Evolutionary conservation across 2,888 invertebrate genomes (phyloP).

Genomic region (Drosophila picticornis): DNA sequence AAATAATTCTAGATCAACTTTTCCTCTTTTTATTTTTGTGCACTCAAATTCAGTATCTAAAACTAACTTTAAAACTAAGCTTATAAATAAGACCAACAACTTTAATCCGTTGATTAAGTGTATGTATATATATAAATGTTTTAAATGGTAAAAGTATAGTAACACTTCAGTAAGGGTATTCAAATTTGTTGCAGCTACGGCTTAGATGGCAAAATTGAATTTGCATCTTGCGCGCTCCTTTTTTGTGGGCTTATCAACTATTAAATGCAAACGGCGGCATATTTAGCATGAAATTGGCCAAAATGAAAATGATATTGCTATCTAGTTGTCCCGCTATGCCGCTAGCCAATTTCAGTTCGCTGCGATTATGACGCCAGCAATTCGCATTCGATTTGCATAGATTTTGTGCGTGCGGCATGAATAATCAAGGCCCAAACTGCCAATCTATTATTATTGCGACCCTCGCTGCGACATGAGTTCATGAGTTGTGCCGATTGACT

Average conservation of each 20-base stretch:
- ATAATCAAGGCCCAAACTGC: slow-evolving; percentile 60
- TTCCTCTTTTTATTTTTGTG: background rate
- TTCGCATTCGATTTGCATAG: slow-evolving; percentile 79
- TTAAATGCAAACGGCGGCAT: slow-evolving; percentile 76
- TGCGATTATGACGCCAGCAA: slow-evolving; percentile 65
- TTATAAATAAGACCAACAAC: background rate
- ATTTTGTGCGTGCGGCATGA: slow-evolving; percentile 68
- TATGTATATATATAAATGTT: background rate
- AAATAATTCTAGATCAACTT: background rate
- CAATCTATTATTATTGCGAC: slow-evolving; percentile 49
- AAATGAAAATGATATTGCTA: slow-evolving; percentile 55
- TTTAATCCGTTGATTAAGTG: background rate
- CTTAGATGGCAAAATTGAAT: slow-evolving; percentile 57
- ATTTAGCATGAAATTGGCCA: slow-evolving; percentile 75
- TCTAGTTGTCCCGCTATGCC: slow-evolving; percentile 11
- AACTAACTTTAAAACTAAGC: background rate
- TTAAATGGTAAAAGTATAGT: background rate
- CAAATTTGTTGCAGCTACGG: slow-evolving; percentile 48
- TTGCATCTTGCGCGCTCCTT: slow-evolving; percentile 45
- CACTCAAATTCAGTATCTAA: background rate
- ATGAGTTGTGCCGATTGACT: slow-evolving; percentile 74
- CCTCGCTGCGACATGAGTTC: slow-evolving; percentile 61
- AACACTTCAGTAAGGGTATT: background rate
- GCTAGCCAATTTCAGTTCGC: slow-evolving; percentile 33
- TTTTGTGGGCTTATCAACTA: slow-evolving; percentile 70